Conservation (phyloP, 1,140 invertebrate genomes). For the Drosophila asahinai region DNA sequence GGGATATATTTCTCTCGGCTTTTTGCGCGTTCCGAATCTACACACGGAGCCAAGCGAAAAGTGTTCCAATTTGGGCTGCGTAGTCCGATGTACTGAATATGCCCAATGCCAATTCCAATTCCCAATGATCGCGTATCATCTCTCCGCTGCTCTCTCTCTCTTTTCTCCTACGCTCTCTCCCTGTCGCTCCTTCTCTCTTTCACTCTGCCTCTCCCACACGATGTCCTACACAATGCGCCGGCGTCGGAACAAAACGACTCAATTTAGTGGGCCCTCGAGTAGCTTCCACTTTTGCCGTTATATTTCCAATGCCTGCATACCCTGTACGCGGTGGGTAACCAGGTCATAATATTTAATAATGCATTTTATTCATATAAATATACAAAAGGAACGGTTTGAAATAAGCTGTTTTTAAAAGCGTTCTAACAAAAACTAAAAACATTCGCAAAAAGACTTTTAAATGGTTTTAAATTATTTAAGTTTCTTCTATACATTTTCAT, state of each 20-base stretch:
- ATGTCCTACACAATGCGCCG: constrained; percentile 71
- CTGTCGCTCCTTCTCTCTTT: constrained; percentile 13
- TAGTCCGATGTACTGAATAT: constrained; percentile 51
- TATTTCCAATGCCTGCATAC: constrained; percentile 57
- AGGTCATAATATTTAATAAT: neutral
- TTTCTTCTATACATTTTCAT: no score
- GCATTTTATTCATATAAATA: no score
- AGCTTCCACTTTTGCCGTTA: constrained; percentile 62
- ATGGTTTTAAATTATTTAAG: no score
- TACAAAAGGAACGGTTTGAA: no score
- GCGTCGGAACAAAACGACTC: constrained; percentile 68
- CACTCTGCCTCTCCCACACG: constrained; percentile 21
- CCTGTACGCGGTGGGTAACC: neutral
- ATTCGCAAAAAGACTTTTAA: no score
- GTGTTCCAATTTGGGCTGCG: constrained; percentile 68
- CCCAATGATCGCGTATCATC: constrained; percentile 30
- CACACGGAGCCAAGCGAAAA: constrained; percentile 59
- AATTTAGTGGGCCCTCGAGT: constrained; percentile 69
- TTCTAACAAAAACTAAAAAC: no score
- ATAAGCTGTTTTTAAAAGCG: no score
- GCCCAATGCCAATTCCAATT: constrained; percentile 52
- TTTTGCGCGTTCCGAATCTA: constrained; percentile 51
- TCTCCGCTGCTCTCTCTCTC: constrained; percentile 2
- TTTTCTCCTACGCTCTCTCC: constrained; percentile 24
- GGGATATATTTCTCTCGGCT: constrained; percentile 26